Evolutionary conservation across 2,888 invertebrate species (phyloP).

Genomic region (Chamaedrilus cognettii): DNA sequence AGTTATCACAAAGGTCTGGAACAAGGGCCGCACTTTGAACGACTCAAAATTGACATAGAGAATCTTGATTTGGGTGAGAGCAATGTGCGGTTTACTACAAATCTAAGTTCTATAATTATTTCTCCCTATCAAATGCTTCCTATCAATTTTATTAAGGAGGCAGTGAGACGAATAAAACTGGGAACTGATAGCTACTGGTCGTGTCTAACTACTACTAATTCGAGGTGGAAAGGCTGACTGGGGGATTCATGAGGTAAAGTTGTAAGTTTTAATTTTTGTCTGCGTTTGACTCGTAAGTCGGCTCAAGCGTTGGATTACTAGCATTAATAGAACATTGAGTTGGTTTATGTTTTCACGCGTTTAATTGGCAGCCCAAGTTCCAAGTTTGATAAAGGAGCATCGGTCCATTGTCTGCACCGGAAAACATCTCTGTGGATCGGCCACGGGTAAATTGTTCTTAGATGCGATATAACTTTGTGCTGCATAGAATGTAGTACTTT

Average conservation of each 20-base stretch:
- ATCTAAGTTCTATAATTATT: neutral
- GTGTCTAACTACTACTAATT: no score
- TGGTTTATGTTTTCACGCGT: neutral
- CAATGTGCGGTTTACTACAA: neutral
- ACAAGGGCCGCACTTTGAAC: slow-evolving; percentile 60
- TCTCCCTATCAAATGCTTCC: no score
- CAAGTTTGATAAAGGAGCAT: neutral
- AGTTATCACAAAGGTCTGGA: slow-evolving; percentile 53
- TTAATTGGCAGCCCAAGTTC: neutral
- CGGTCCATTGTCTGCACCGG: slow-evolving; percentile 68
- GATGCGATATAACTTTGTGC: no score
- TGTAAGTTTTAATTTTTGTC: neutral
- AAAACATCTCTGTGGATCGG: slow-evolving; percentile 87
- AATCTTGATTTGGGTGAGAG: slow-evolving; percentile 69
- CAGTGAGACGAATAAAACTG: no score
- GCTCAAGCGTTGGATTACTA: no score
- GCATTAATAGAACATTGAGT: no score
- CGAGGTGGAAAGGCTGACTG: no score
- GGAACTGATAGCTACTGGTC: no score
- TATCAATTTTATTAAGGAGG: no score
- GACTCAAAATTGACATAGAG: slow-evolving; percentile 80
- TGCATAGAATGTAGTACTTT: no score
- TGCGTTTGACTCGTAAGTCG: no score
- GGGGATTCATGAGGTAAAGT: no score
- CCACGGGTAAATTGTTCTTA: slow-evolving; percentile 77